phyloP scores from a whole-genome alignment of 2,113 vertebrate genomes.

The Tetraodon nigroviridis region DNA sequence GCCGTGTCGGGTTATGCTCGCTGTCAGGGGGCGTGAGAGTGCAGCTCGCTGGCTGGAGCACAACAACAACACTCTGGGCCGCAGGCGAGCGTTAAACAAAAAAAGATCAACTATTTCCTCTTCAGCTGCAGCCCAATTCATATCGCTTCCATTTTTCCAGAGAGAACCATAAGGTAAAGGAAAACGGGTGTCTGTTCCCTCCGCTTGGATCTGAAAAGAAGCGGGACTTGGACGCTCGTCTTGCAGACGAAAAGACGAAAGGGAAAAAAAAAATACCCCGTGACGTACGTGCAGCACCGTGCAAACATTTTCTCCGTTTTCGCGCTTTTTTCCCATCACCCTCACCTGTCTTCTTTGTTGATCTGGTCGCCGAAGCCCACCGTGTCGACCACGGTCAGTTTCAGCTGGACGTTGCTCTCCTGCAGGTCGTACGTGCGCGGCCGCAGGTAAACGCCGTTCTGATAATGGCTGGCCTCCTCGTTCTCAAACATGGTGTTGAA shows the following conservation, averaged over 20 bases:
- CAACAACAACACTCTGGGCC: slow-evolving; percentile 37
- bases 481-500: slow-evolving; percentile 98
- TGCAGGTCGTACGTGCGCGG: slow-evolving; percentile 91
- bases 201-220: slow-evolving; percentile 14
- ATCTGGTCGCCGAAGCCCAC: slow-evolving; percentile 98
- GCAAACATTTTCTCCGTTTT: background rate
- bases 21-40: slow-evolving; percentile 62
- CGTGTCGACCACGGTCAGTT: slow-evolving; percentile 91
- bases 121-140: slow-evolving; percentile 8
- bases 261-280: slow-evolving; percentile 4
- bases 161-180: slow-evolving; percentile 16
- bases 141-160: slow-evolving; percentile 19
- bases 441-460: slow-evolving; percentile 83
- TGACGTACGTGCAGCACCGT: too few species aligned
- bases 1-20: slow-evolving; percentile 24
- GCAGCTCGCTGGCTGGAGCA: slow-evolving; percentile 38
- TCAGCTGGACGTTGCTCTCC: slow-evolving; percentile 95
- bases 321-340: background rate
- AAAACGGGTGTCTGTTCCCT: slow-evolving; percentile 23
- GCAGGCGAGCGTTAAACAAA: slow-evolving; percentile 49
- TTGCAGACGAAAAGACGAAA: slow-evolving; percentile 7
- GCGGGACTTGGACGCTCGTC: slow-evolving; percentile 1
- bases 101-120: slow-evolving; percentile 32
- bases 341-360: slow-evolving; percentile 96
- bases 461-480: slow-evolving; percentile 93